phyloP scores from a whole-genome alignment of 2,888 invertebrate genomes.

The Gari tellinella region DNA sequence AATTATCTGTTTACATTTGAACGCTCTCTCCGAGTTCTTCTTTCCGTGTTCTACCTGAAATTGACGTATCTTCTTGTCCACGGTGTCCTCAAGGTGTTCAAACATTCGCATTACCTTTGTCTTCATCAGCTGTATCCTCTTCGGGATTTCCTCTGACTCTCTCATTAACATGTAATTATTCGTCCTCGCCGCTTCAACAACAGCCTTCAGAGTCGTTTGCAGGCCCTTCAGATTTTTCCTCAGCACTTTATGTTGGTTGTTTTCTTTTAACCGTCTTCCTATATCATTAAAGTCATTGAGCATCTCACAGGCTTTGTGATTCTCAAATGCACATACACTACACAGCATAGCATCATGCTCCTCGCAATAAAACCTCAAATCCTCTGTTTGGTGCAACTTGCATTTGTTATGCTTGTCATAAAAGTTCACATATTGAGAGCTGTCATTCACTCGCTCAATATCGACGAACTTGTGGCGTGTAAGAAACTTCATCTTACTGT shows the following conservation, averaged over 20 bases:
- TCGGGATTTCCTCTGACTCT: conserved; percentile 44
- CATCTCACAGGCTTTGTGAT: conserved; percentile 48
- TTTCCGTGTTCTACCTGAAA: conserved; percentile 37
- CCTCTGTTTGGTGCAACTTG: conserved; percentile 28
- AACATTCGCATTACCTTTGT: conserved; percentile 43
- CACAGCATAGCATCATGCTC: conserved; percentile 45
- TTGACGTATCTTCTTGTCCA: conserved; percentile 17
- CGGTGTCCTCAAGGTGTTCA: conserved; percentile 45
- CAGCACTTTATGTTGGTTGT: conserved; percentile 24
- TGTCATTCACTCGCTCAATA: conserved; percentile 30
- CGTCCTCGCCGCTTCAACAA: conserved; percentile 40
- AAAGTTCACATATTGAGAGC: conserved; percentile 23
- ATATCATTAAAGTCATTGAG: conserved; percentile 39
- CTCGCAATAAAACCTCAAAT: conserved; percentile 34
- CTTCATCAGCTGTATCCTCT: conserved; percentile 42
- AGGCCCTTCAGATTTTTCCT: conserved; percentile 42
- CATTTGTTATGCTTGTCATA: conserved; percentile 36
- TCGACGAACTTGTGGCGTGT: conserved; percentile 27
- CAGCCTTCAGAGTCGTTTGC: conserved; percentile 30
- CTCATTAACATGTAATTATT: conserved; percentile 37
- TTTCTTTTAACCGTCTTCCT: conserved; percentile 21
- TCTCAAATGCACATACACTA: conserved; percentile 29
- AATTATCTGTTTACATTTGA: conserved; percentile 40
- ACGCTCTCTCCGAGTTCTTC: conserved; percentile 39
- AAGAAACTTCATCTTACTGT: conserved; percentile 22